These are phyloP conservation scores for Antheraea mylitta DNA, from an alignment of 1,140 invertebrate species.

Conservation along the genomic window DNA sequence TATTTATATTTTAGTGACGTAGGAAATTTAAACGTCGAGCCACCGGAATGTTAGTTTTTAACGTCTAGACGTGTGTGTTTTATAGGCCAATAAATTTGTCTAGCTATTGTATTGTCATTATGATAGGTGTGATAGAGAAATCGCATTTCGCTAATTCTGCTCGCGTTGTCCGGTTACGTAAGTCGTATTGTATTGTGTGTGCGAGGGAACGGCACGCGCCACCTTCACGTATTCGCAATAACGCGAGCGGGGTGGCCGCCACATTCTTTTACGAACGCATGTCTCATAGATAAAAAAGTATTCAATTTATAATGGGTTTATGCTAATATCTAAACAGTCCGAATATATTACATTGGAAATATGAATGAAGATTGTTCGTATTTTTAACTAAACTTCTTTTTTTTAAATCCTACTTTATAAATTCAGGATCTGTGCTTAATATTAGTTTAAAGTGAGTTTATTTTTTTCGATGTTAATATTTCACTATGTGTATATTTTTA, in stretches of 20 bases:
- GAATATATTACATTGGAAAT: constrained; percentile 12
- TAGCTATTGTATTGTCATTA: constrained; percentile 37
- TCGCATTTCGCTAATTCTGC: constrained; percentile 44
- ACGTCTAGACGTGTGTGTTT: constrained; percentile 41
- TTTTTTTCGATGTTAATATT: too few species aligned
- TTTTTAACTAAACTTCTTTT: background rate
- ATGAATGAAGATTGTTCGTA: constrained; percentile 9
- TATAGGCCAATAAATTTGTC: constrained; percentile 41
- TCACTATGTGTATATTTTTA: too few species aligned
- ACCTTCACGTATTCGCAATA: constrained; percentile 42
- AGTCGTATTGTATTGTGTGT: constrained; percentile 40
- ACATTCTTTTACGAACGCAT: constrained; percentile 41
- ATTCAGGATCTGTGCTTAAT: too few species aligned
- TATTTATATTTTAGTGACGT: constrained; percentile 20
- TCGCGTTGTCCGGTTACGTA: constrained; percentile 46
- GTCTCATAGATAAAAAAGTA: constrained; percentile 32
- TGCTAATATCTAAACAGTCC: constrained; percentile 15
- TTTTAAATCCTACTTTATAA: too few species aligned
- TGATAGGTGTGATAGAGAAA: constrained; percentile 54
- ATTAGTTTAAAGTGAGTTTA: too few species aligned
- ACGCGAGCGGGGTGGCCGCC: constrained; percentile 41
- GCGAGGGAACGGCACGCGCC: constrained; percentile 36
- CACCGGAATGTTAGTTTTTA: constrained; percentile 14
- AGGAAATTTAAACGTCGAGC: constrained; percentile 32
- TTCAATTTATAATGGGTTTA: constrained; percentile 19